Base-by-base conservation (phyloP, 2,113 vertebrate genomes). In the Megatriorchis doriae region DNA sequence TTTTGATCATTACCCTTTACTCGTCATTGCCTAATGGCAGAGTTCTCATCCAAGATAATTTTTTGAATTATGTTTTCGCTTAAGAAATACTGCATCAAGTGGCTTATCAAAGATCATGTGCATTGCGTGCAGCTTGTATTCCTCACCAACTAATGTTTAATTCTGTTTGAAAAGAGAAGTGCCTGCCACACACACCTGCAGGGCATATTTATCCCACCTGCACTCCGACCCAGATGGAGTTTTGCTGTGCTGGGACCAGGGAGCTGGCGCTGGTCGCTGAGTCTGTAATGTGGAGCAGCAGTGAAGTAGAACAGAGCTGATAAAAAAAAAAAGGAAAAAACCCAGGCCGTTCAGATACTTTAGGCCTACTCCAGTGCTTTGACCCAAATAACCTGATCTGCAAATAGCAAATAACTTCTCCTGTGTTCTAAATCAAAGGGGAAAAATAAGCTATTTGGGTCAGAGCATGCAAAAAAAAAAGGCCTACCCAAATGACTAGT, bases 381-480 rank as follows among this genome's bases (percentile, higher is more conserved):
- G 96, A 97, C 96, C 94, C 93, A 97, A 96, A 98, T 97, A 98
- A 95, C 91, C 85, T 86, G 86, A 94, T 96, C 90, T 96, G 65
- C 95, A 97, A 97, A 97, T 94, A 97, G 93, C 88, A 97, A 97
- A 97, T 96, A 97, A 97, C 86, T 95, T 94, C 47, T 77, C 66
- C 85, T 72, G 58, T 90, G 79, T 89, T 97, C 88, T 93, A 95
- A 97, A 89, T 94, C 93, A 95, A 97, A 95, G 61, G 91, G 94
- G 93, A 71, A 94, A 97, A 95, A 96, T 95, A 96, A 92, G 88
- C 81, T 97, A 97, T 97, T 97, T 97, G 94, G 97, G 96, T 97
- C 97, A 97, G 68, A 96, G 77, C 43, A 70, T 0, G 23, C 32
- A 93, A 86, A 86, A 93, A 86, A 93, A 91, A 85, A 20, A 81